Conservation (phyloP, 2,888 invertebrate genomes). For the Cordilura impudica region DNA sequence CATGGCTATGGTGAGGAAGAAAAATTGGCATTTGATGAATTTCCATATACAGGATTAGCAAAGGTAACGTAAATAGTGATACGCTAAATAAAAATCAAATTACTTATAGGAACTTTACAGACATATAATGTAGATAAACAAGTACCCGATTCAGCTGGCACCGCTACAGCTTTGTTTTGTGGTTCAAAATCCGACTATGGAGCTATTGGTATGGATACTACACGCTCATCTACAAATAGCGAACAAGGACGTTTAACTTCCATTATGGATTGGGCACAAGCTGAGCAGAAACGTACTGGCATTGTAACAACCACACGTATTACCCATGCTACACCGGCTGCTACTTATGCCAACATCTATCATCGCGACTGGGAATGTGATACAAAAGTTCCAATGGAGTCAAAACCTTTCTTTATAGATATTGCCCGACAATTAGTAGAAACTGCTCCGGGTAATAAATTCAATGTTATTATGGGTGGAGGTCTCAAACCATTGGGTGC, state of each 20-base stretch:
- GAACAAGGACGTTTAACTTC: conserved; percentile 78
- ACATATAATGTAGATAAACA: conserved; percentile 85
- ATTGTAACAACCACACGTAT: conserved; percentile 84
- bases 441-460: conserved; percentile 80
- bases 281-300: conserved; percentile 81
- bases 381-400: conserved; percentile 72
- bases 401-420: conserved; percentile 78
- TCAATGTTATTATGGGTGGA: conserved; percentile 83
- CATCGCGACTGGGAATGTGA: conserved; percentile 83
- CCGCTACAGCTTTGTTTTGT: conserved; percentile 83
- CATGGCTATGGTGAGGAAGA: conserved; percentile 80
- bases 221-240: conserved; percentile 69
- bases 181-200: conserved; percentile 82
- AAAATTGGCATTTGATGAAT: conserved; percentile 81
- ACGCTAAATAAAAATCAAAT: not conserved
- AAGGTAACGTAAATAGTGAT: conserved; percentile 78
- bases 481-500: conserved; percentile 79
- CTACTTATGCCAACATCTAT: conserved; percentile 80
- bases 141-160: conserved; percentile 85
- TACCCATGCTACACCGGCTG: conserved; percentile 83
- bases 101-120: conserved; percentile 72
- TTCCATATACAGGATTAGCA: conserved; percentile 81
- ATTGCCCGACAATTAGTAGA: conserved; percentile 83
- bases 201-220: conserved; percentile 79
- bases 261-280: conserved; percentile 81